Base-by-base conservation (phyloP, 2,888 invertebrate genomes). In the Melinaea marsaeus region DNA sequence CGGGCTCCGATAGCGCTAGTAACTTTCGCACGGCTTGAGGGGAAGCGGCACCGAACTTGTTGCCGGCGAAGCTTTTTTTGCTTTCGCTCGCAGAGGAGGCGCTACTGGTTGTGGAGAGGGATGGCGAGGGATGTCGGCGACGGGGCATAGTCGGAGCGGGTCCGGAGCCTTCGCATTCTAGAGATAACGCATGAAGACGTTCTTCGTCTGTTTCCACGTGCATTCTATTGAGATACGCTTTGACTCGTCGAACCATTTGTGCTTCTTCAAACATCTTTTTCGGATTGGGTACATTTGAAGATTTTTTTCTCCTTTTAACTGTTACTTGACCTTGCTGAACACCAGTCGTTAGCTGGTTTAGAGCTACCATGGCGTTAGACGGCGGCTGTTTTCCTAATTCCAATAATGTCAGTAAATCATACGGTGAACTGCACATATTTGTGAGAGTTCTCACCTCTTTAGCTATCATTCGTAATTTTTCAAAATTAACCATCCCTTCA, bases 231-330 rank as follows among this genome's bases (percentile, higher is more conserved):
- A 99, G 92, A 88, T 99, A 99, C 2, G 99, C 96, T 83, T 99
- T 98, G 4, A 99, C 99, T 63, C 98, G 92, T 42, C 99, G 93
- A 62, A 98, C 98, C 99, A 99, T 99, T 89, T 99, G 98, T 42
- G 99, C 98, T 91, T 99, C 98, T 85, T 99, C 99, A 85, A 98
- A 99, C 98, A 99, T 98, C 85, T 98, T 98, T 88, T 98, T 98
- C 60, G 97, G 97, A 87, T 99, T 98, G 2, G 97, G 97, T 4
- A 97, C 95, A 37, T 97, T 95, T 42, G 96, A 93, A 0, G 97
- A 95, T 81, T 97, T 96, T 86, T 97, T 97, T 72, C 97, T 93
- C 73, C 97, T 91, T 80, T 97, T 98, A 0, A 97, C 97, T 2
- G 97, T 97, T 0, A 97, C 95, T 76, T 95, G 95, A 6, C 95